Evolutionary conservation across 2,797 vertebrate genomes (phyloP), one percentile per base, ranked within the genome.

Genomic region (Onychomys torridus): DNA sequence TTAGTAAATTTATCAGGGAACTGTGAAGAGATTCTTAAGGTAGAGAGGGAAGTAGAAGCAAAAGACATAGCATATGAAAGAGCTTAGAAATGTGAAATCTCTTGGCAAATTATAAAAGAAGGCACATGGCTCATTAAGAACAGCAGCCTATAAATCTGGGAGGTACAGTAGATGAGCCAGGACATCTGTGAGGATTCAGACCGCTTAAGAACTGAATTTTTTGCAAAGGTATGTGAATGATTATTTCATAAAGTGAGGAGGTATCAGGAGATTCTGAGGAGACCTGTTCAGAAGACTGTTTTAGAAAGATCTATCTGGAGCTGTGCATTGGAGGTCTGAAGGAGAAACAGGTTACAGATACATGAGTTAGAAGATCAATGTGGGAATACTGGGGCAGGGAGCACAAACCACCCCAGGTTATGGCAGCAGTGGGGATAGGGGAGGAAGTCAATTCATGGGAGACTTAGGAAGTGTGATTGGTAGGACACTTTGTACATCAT

Each of bases 61-160:
- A 76, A 85, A 77, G 65, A 90, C 89, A 92, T 17, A 52, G 21
- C 9, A 46, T 57, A 29, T 91, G 11, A 14, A 86, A 55, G 71
- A 91, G 92, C 3, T 5, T 52, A 73, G 73, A 85, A 49, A 21
- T 73, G 29, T 82, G 19, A 61, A 75, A 57, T 75, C 43, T 34
- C 63, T 85, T 19, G 40, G 8, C 65, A 81, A 49, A 78, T 88
- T 93, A 92, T 55, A 95, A 93, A 95, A 82, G 23, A 94, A 55
- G 12, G 3, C 3, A 57, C 2, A 17, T 32, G 2, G 25, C 79
- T n/a, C 40, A 91, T 91, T 90, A 87, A 87, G 65, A 78, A n/a
- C 40, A 94, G 85, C 49, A 77, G 34, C 76, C 65, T 73, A 27
- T 7, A 86, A 46, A 83, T 21, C 5, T 2, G 43, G 13, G 23